Evolutionary conservation across 2,113 vertebrate genomes (phyloP).

Genomic region (Sorex araneus): DNA sequence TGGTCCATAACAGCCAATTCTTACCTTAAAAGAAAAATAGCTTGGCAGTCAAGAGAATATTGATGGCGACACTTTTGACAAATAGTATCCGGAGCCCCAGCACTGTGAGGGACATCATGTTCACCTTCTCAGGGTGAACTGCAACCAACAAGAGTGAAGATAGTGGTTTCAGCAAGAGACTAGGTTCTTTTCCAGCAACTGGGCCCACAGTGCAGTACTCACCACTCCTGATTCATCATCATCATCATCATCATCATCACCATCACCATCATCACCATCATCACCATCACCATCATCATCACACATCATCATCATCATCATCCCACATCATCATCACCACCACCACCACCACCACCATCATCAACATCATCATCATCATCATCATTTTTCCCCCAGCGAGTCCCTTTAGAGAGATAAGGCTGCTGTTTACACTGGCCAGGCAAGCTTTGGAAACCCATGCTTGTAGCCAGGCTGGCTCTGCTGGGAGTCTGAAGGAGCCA

Average conservation of each 20-base stretch:
- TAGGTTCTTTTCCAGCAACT: neutral
- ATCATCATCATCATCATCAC: neutral
- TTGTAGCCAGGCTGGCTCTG: neutral
- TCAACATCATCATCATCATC: no score
- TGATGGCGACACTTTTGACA: conserved; percentile 92
- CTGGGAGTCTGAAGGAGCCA: neutral
- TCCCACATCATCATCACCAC: no score
- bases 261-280: no score
- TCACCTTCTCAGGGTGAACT: conserved; percentile 80
- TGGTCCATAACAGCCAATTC: neutral
- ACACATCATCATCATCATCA: neutral
- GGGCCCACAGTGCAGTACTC: neutral
- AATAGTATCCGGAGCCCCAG: conserved; percentile 91
- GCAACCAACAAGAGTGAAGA: neutral
- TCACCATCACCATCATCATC: no score
- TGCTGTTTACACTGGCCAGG: neutral
- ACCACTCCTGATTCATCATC: neutral
- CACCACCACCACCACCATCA: neutral
- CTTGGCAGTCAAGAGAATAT: conserved; percentile 91
- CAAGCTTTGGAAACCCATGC: neutral
- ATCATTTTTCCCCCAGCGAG: neutral
- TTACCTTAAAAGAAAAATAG: conserved; percentile 88
- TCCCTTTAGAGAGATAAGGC: neutral
- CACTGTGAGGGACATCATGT: conserved; percentile 88
- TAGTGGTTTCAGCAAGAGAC: neutral